Conservation (phyloP, 2,888 invertebrate species). For the Lepas anatifera region DNA sequence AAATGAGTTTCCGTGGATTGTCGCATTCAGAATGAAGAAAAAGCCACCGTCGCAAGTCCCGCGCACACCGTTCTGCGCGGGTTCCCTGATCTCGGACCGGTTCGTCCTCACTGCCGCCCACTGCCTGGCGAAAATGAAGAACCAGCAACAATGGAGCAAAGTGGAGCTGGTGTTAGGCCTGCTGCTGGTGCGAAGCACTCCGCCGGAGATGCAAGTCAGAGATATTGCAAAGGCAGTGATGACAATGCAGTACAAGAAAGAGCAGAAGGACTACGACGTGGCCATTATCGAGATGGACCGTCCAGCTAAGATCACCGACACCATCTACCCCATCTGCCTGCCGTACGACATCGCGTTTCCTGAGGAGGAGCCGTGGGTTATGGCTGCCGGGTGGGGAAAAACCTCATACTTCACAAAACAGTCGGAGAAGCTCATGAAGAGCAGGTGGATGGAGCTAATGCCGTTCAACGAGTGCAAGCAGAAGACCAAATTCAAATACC, state of each 20-base stretch:
- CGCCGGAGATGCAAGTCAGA: not conserved
- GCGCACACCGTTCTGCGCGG: not conserved
- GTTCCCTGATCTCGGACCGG: not conserved
- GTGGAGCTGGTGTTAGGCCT: not conserved
- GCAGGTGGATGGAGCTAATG: conserved; percentile 1
- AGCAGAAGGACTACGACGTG: not conserved
- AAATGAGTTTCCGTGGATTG: too few species aligned
- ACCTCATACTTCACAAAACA: not conserved
- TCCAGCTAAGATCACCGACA: not conserved
- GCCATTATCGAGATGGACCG: not conserved
- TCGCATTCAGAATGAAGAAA: too few species aligned
- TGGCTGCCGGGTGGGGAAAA: not conserved
- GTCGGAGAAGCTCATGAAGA: not conserved
- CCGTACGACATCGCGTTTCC: not conserved
- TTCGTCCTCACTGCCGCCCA: not conserved
- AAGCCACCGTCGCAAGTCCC: too few species aligned
- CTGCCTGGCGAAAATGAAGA: not conserved
- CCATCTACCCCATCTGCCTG: not conserved
- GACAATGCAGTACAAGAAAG: not conserved
- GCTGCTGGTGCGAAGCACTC: not conserved
- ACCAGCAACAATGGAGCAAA: not conserved
- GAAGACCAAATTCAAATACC: not conserved
- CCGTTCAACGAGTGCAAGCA: not conserved
- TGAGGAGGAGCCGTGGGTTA: not conserved
- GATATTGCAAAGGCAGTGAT: not conserved